Evolutionary conservation across 1,140 invertebrate species (phyloP), one percentile per base, ranked within the genome.

Genomic region (Xylocopa sonorina): DNA sequence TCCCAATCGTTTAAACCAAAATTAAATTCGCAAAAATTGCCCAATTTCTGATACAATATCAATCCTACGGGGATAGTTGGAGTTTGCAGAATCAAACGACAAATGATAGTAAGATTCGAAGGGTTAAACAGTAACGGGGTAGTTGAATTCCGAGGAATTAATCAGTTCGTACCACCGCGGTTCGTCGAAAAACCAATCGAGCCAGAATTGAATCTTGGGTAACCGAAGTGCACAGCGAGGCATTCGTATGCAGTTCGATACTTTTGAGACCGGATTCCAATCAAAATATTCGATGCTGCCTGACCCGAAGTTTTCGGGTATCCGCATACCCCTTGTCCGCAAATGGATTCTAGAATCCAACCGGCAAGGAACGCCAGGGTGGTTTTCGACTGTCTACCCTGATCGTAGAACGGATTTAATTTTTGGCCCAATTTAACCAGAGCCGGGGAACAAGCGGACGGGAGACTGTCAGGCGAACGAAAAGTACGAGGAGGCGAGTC

Each of bases 201-300:
- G 0, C 6, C 6, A 3, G 14, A 63, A 63, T 63, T 34, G 60
- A 41, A 41, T 41, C 34, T 63, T 63, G 34, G 34, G n/a, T 41
- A 18, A 41, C 32, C 60, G 14, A 41, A 63, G n/a, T 63, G 34
- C 24, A 34, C 41, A 16, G 38, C 32, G 34, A 9, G 10, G 32
- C 34, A 41, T 41, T 63, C 60, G 60, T 29, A 41, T 41, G n/a
- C 60, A 63, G 60, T 24, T 10, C 34, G 34, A 27, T 63, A 27
- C 60, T 63, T 63, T 41, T 41, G 34, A 63, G n/a, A 63, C 60
- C 60, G 24, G 60, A 63, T 41, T 63, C 60, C 60, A 41, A 63
- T 63, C 60, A 63, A 63, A 27, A 63, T 63, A 63, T 63, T 63
- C 60, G n/a, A 63, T 41, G n/a, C 34, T 24, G 24, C 18, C 34